A percentile compares a stretch with the other conserved stretches of the same genome.
phyloP scores from a whole-genome alignment of 1,140 invertebrate species.

The Pissodes strobi region DNA sequence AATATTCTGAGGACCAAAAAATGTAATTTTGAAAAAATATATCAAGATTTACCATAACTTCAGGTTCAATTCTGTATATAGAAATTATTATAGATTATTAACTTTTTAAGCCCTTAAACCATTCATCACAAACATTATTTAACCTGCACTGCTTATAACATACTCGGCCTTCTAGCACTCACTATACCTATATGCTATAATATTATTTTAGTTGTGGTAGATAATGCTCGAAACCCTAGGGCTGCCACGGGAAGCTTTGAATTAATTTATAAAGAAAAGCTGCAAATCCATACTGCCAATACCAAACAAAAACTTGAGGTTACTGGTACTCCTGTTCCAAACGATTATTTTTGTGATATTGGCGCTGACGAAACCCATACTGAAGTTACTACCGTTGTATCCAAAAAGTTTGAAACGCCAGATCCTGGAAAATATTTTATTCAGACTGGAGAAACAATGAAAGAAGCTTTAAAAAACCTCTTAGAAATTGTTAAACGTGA shows the following conservation, averaged over 20 bases:
- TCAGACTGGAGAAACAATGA: slow-evolving; percentile 44
- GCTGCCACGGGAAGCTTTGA: slow-evolving; percentile 64
- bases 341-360: slow-evolving; percentile 37
- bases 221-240: slow-evolving; percentile 58
- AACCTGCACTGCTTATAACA: too few species aligned
- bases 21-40: too few species aligned
- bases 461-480: slow-evolving; percentile 44
- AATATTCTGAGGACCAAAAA: too few species aligned
- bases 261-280: slow-evolving; percentile 47
- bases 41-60: too few species aligned
- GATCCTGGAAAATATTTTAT: slow-evolving; percentile 37
- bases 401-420: slow-evolving; percentile 10
- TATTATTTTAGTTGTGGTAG: slow-evolving; percentile 63
- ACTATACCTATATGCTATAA: too few species aligned
- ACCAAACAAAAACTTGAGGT: slow-evolving; percentile 22
- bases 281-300: neutral
- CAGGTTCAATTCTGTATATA: too few species aligned
- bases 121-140: too few species aligned
- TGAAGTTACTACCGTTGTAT: neutral
- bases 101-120: too few species aligned
- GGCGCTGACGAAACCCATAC: neutral
- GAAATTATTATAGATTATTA: too few species aligned
- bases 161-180: too few species aligned
- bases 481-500: slow-evolving; percentile 44
- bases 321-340: slow-evolving; percentile 15